Percentiles rank a stretch among this genome's conserved stretches.
Evolutionary conservation across 1,140 invertebrate species (phyloP).

Genomic region (Heliconius himera): DNA sequence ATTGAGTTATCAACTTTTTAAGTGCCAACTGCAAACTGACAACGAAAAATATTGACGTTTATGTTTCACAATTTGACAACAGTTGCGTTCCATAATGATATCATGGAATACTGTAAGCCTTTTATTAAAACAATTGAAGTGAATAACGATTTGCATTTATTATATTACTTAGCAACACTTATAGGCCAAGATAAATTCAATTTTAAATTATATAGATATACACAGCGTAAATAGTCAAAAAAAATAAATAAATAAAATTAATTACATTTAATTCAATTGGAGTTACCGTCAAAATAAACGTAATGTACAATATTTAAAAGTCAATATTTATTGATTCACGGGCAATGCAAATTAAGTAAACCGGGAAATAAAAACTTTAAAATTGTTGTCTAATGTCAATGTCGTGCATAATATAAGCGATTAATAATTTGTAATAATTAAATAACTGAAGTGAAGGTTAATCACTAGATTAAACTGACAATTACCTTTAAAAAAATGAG

Average conservation of each 20-base stretch:
- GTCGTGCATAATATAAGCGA: neutral
- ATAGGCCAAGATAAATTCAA: neutral
- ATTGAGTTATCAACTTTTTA: neutral
- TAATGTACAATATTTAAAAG: neutral
- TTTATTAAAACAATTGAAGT: neutral
- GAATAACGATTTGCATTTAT: neutral
- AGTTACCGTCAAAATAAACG: neutral
- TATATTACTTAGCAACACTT: neutral
- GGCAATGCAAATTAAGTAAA: neutral
- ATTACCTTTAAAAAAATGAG: no score
- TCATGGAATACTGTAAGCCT: neutral
- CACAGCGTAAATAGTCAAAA: neutral
- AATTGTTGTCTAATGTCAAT: neutral
- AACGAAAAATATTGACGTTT: neutral
- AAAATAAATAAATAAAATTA: neutral
- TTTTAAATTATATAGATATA: neutral
- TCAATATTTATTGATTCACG: neutral
- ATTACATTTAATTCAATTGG: neutral
- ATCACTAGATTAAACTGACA: no score
- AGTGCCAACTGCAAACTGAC: constrained; percentile 6
- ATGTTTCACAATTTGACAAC: neutral
- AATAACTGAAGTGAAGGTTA: neutral
- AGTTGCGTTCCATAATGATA: constrained; percentile 5
- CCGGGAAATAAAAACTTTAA: neutral
- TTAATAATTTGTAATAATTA: neutral